Conservation (phyloP, 53 echinoderm and acorn worm genomes). For the Echinometra lucunter region DNA sequence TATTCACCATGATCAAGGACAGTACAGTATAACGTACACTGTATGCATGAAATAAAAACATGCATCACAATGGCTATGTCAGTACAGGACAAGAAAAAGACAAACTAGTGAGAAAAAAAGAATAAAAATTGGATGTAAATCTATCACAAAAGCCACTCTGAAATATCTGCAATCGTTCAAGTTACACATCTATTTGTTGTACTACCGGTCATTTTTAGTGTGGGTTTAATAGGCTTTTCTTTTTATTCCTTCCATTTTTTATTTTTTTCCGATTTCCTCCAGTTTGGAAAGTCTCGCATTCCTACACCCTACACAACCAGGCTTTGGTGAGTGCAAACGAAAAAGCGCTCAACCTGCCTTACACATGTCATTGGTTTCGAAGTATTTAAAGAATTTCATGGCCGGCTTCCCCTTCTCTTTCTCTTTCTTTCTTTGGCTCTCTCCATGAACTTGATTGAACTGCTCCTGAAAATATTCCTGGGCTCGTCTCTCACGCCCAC, state of each 20-base stretch:
- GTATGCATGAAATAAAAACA: too few species aligned
- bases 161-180: too few species aligned
- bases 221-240: too few species aligned
- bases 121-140: too few species aligned
- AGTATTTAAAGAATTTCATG: slow-evolving; percentile 8
- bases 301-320: not conserved
- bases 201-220: too few species aligned
- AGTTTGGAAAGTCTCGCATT: not conserved
- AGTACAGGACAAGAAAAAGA: too few species aligned
- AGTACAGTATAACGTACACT: too few species aligned
- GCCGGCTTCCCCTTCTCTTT: not conserved
- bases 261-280: not conserved
- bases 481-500: slow-evolving; percentile 29
- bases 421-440: not conserved
- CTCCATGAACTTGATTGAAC: not conserved
- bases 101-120: too few species aligned
- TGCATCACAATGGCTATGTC: too few species aligned
- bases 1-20: too few species aligned
- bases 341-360: not conserved
- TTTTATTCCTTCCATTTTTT: not conserved
- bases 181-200: too few species aligned
- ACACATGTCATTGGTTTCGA: not conserved
- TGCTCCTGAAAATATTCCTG: not conserved
- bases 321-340: not conserved
- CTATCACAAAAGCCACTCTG: too few species aligned